Evolutionary conservation across 2,888 invertebrate genomes (phyloP), one percentile per base, ranked within the genome.

Genomic region (Drosophila mettleri): DNA sequence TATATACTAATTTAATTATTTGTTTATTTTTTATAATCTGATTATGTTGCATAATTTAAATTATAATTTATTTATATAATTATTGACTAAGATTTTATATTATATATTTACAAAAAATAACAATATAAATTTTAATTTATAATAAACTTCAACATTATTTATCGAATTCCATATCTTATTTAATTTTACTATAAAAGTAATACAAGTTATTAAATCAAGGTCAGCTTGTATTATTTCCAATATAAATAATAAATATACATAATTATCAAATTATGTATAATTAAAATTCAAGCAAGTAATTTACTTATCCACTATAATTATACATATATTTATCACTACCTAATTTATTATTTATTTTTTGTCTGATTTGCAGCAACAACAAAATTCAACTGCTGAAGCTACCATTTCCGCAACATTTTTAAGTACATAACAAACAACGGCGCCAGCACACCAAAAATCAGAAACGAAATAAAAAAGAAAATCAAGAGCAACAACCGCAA

Each of bases 401-500:
- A 39, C 18, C 24, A 55, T 39, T 54, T 51, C 45, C 53, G 55
- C 49, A 55, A 58, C 43, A 53, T 48, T 57, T 69, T 64, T 31
- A 18, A 49, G 48, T 34, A 27, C 18, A 55, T 5, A 45, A 55
- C 46, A 55, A 55, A 55, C 55, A 57, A n/a, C 38, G 29, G 27
- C 14, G 16, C 5, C 27, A 29, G n/a, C 27, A 12, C 45, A 53
- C 14, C 24, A 38, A 29, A 18, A 34, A 18, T 20, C 63, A 58
- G 48, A 45, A 52, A 54, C 34, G 61, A 58, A 38, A 61, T 31
- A 52, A 57, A 62, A 43, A 46, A 59, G 34, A 68, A 57, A 38
- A 61, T 64, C 49, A 65, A 74, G 52, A 64, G 62, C 55, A 69
- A 61, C 51, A 72, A 62, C 69, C 68, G 49, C 63, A 70, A 78